Evolutionary conservation across 2,797 vertebrate species (phyloP).

Genomic region (Lateolabrax maculatus): DNA sequence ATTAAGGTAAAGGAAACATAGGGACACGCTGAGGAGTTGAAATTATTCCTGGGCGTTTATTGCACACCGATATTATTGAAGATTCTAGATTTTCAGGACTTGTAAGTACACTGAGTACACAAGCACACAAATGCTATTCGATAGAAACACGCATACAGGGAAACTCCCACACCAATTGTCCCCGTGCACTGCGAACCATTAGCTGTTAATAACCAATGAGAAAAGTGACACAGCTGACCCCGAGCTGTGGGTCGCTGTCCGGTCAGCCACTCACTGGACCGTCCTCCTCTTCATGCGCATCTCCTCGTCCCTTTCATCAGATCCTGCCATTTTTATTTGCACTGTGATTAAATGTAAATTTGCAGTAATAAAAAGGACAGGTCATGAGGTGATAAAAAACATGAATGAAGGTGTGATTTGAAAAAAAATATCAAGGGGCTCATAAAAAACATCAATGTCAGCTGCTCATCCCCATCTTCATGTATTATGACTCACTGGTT

Average conservation of each 20-base stretch:
- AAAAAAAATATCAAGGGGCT: conserved; percentile 52
- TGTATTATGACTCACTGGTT: neutral
- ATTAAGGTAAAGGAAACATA: neutral
- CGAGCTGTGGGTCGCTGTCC: conserved; percentile 86
- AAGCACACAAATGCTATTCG: neutral
- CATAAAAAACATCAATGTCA: conserved; percentile 43
- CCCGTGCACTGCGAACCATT: neutral
- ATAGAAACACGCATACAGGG: neutral
- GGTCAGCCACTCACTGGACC: conserved; percentile 87
- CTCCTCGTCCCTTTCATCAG: conserved; percentile 40
- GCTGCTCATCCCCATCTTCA: neutral
- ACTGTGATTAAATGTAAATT: conserved; percentile 68
- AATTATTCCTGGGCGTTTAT: neutral
- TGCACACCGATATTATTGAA: neutral
- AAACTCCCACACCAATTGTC: neutral
- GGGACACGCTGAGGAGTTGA: neutral
- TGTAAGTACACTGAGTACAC: neutral
- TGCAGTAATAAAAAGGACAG: conserved; percentile 55
- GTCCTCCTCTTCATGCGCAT: conserved; percentile 22
- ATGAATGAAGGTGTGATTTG: conserved; percentile 42
- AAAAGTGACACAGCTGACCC: conserved; percentile 88
- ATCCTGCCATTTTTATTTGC: conserved; percentile 43
- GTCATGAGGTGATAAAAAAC: conserved; percentile 53
- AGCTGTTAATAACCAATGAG: conserved; percentile 82
- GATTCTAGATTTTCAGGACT: neutral